These are phyloP conservation scores for Serinus canaria DNA, from an alignment of 2,113 vertebrate species.

Conservation along the genomic window DNA sequence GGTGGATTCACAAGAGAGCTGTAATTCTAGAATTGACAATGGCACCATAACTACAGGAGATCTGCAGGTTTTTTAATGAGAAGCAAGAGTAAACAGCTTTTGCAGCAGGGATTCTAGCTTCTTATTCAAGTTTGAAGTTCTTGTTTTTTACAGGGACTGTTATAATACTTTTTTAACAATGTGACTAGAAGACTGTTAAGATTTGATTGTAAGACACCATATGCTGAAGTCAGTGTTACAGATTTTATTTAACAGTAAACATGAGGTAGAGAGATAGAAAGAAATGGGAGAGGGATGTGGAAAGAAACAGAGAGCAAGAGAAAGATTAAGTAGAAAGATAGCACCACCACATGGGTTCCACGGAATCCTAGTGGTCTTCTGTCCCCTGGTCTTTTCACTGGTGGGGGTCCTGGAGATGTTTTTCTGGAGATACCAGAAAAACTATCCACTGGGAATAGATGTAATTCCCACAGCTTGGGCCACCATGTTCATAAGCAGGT, in stretches of 20 bases:
- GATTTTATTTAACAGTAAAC: not conserved
- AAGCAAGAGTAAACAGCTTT: not conserved
- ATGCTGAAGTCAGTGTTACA: not conserved
- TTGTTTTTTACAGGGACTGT: not conserved
- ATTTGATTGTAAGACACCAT: not conserved
- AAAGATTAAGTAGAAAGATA: not conserved
- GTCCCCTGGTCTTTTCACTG: not conserved
- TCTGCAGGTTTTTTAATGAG: not conserved
- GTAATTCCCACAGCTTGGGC: not conserved
- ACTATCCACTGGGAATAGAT: not conserved
- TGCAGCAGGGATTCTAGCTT: not conserved
- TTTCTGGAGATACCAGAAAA: not conserved
- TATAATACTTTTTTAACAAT: not conserved
- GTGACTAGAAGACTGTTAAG: not conserved
- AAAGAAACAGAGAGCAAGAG: not conserved
- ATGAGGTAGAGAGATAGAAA: not conserved
- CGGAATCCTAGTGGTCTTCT: not conserved
- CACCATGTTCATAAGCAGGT: not conserved
- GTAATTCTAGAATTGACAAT: not conserved
- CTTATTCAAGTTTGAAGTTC: not conserved
- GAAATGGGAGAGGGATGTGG: not conserved
- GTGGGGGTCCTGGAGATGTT: rapidly evolving
- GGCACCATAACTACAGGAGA: not conserved
- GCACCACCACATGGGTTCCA: not conserved
- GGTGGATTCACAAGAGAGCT: not conserved